Conservation (phyloP, 2,797 vertebrate species). For the Pseudochromis fuscus region DNA sequence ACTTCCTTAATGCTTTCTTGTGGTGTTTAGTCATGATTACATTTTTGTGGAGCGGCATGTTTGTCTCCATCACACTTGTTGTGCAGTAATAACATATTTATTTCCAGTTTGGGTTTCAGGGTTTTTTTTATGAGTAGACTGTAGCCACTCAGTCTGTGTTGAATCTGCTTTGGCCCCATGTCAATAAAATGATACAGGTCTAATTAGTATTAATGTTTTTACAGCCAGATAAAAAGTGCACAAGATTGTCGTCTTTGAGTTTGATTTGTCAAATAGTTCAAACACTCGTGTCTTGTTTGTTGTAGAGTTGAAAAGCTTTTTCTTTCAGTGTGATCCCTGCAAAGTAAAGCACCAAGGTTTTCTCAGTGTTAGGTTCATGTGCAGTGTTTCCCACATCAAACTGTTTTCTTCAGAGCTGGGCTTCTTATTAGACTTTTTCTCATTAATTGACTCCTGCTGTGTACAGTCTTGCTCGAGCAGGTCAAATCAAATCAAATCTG, state of each 20-base stretch:
- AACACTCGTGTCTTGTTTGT: neutral
- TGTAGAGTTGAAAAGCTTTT: neutral
- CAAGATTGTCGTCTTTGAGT: neutral
- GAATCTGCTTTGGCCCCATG: slow-evolving; percentile 16
- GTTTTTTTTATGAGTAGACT: slow-evolving; percentile 3
- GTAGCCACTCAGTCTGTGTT: slow-evolving; percentile 13
- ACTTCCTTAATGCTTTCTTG: neutral
- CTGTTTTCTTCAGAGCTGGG: neutral
- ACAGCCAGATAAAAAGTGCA: slow-evolving; percentile 15
- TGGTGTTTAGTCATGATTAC: neutral
- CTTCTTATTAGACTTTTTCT: slow-evolving; percentile 28
- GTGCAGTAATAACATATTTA: neutral
- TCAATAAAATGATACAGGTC: slow-evolving; percentile 23
- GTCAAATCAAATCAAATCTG: slow-evolving; percentile 57
- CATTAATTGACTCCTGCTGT: slow-evolving; percentile 65
- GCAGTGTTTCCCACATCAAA: neutral
- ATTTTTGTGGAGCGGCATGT: neutral
- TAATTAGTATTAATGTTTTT: slow-evolving; percentile 26
- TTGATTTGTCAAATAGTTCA: slow-evolving; percentile 19
- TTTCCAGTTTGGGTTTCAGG: neutral
- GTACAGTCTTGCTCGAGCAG: slow-evolving; percentile 36
- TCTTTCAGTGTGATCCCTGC: neutral
- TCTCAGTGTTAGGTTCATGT: neutral
- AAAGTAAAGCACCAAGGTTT: neutral
- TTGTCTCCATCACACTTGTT: slow-evolving; percentile 1